phyloP scores from a whole-genome alignment of 2,113 vertebrate genomes.

The Cinclus mexicanus region DNA sequence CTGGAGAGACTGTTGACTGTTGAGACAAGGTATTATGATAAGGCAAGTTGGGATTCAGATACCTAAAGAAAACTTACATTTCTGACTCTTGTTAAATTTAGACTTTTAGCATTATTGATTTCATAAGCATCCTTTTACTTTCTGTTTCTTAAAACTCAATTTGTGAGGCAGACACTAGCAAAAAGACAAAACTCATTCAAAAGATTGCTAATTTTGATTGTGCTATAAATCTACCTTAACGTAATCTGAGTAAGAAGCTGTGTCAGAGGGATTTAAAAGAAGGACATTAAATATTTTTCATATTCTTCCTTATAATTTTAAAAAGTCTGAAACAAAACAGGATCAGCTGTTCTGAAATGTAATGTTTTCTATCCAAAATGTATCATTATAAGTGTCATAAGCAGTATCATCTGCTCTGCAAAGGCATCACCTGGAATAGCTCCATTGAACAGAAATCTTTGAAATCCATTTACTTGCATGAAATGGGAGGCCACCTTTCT shows the following conservation, averaged over 20 bases:
- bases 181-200: neutral
- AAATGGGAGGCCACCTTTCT: neutral
- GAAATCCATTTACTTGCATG: neutral
- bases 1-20: neutral
- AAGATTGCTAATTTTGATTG: neutral
- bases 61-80: neutral
- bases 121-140: neutral
- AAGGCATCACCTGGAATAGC: neutral
- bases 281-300: neutral
- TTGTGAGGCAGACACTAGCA: neutral
- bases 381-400: neutral
- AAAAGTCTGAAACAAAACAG: neutral
- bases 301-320: neutral
- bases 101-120: neutral
- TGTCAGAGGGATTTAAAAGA: neutral
- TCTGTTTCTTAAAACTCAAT: neutral
- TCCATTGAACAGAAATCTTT: neutral
- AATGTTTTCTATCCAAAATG: neutral
- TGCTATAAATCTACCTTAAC: neutral
- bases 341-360: neutral
- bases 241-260: neutral
- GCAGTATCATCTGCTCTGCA: neutral
- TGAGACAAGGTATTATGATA: neutral
- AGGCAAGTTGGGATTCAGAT: neutral
- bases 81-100: neutral